Evolutionary conservation across 2,113 vertebrate species (phyloP).

Genomic region (Barnardius zonarius): DNA sequence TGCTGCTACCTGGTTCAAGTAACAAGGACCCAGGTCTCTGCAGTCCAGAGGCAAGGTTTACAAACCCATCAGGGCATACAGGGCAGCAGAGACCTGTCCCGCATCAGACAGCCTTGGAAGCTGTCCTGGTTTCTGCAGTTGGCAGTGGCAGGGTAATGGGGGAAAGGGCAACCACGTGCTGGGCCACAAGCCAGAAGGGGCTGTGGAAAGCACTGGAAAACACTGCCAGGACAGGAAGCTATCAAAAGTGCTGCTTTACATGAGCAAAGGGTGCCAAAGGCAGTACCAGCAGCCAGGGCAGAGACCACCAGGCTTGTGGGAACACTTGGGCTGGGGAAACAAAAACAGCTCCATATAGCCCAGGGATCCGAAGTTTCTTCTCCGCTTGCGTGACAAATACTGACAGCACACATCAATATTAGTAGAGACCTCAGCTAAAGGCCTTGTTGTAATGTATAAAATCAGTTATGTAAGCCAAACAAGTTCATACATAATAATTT

Average conservation of each 20-base stretch:
- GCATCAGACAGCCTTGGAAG: neutral
- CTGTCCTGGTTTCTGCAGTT: accelerated
- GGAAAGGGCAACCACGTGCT: neutral
- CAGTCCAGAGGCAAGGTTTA: neutral
- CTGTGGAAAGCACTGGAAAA: neutral
- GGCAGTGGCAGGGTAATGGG: accelerated
- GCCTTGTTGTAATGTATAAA: accelerated
- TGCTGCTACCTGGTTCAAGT: neutral
- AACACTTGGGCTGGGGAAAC: neutral
- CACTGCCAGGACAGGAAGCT: neutral
- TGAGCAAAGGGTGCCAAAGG: neutral
- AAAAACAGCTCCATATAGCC: accelerated
- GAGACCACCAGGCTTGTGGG: accelerated
- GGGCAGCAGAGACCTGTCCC: neutral
- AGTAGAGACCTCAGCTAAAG: neutral
- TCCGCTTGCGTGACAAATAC: neutral
- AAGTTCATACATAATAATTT: neutral
- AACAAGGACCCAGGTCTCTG: neutral
- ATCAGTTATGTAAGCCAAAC: neutral
- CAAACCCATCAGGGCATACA: neutral
- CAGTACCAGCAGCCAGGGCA: accelerated
- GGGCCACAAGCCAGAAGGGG: neutral
- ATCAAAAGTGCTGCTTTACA: accelerated
- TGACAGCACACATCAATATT: accelerated
- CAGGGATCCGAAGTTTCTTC: neutral